These are phyloP conservation scores for Mesochorus sp. DNA, from an alignment of 2,888 invertebrate genomes.

Conservation along the genomic window DNA sequence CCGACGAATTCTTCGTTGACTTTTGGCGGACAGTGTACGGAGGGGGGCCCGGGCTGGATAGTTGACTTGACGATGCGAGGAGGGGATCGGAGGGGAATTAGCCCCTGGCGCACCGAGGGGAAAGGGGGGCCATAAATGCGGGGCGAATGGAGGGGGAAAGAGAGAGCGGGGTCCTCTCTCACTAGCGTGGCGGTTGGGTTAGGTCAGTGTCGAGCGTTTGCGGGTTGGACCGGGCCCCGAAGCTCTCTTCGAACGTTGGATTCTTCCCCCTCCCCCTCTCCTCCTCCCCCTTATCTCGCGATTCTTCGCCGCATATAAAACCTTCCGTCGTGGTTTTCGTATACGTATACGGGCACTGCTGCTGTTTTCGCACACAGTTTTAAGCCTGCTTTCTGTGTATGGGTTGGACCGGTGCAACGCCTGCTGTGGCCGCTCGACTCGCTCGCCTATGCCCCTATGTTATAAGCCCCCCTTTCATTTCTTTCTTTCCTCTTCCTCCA, in stretches of 20 bases:
- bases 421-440: conserved; percentile 61
- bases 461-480: conserved; percentile 30
- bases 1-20: conserved; percentile 76
- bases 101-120: conserved; percentile 36
- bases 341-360: not conserved
- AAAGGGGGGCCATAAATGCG: conserved; percentile 18
- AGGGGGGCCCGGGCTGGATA: conserved; percentile 60
- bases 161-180: conserved; percentile 63
- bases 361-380: not conserved
- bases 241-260: conserved; percentile 68
- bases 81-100: conserved; percentile 44
- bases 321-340: conserved; percentile 1
- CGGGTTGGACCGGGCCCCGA: conserved; percentile 80
- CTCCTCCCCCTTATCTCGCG: conserved; percentile 1
- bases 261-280: conserved; percentile 34
- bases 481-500: conserved; percentile 55
- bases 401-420: conserved; percentile 58
- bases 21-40: conserved; percentile 80
- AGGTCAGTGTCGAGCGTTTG: conserved; percentile 81
- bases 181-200: conserved; percentile 77
- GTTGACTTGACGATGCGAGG: conserved; percentile 38
- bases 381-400: conserved; percentile 14
- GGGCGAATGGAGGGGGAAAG: not conserved
- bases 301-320: conserved; percentile 45
- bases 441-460: conserved; percentile 57